Evolutionary conservation across 2,888 invertebrate species (phyloP).

Genomic region (Gisinianus flammeolus): DNA sequence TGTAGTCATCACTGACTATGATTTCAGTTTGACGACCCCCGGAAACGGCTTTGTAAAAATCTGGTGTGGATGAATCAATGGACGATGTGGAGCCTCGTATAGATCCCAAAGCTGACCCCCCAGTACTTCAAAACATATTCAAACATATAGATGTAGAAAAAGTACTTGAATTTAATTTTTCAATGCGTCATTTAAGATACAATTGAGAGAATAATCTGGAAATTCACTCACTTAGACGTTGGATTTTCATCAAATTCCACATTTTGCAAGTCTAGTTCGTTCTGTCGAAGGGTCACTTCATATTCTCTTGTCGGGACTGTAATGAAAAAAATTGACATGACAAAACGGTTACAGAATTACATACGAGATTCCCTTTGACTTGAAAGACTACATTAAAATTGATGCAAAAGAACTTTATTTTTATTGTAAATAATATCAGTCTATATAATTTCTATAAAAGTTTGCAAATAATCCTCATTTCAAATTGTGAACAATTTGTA

Average conservation of each 20-base stretch:
- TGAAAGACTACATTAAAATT: too few species aligned
- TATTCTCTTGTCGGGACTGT: slow-evolving; percentile 43
- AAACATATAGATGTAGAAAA: too few species aligned
- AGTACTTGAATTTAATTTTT: too few species aligned
- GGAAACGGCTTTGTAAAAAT: slow-evolving; percentile 16
- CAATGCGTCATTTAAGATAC: background rate
- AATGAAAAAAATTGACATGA: slow-evolving; percentile 43
- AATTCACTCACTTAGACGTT: too few species aligned
- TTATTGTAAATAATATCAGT: too few species aligned
- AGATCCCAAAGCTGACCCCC: background rate
- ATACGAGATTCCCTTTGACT: too few species aligned
- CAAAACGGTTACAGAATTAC: too few species aligned
- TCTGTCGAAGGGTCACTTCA: slow-evolving; percentile 44
- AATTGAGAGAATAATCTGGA: background rate
- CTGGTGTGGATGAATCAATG: background rate
- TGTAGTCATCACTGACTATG: slow-evolving; percentile 32
- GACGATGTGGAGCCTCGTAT: background rate
- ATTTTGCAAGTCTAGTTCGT: slow-evolving; percentile 36
- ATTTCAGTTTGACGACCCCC: slow-evolving; percentile 23
- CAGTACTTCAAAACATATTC: background rate
- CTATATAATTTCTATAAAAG: too few species aligned
- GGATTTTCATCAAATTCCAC: background rate
- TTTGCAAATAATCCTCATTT: too few species aligned
- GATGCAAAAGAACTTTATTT: too few species aligned
- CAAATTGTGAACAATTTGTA: too few species aligned